phyloP scores from a whole-genome alignment of 1,140 invertebrate genomes.

The Drosophila malerkotliana region DNA sequence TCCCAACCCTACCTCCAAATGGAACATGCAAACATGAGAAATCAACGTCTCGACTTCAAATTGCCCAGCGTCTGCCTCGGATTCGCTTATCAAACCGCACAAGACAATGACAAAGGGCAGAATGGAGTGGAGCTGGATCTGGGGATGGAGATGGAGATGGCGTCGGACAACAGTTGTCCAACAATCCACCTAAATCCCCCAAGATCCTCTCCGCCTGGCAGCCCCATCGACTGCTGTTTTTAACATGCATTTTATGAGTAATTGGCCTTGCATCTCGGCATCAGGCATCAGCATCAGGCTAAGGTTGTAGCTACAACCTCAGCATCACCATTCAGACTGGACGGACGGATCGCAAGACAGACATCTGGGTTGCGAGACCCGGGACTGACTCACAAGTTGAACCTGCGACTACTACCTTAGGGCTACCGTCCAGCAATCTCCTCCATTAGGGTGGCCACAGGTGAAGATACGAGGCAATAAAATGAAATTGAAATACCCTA shows the following conservation, averaged over 20 bases:
- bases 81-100: slow-evolving; percentile 68
- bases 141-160: slow-evolving; percentile 39
- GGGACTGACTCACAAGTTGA: slow-evolving; percentile 47
- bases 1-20: slow-evolving; percentile 30
- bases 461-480: slow-evolving; percentile 2
- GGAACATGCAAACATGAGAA: slow-evolving; percentile 70
- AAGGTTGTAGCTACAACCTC: slow-evolving; percentile 16
- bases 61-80: slow-evolving; percentile 60
- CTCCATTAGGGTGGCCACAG: slow-evolving; percentile 74
- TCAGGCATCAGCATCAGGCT: slow-evolving; percentile 51
- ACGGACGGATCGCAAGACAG: slow-evolving; percentile 11
- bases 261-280: slow-evolving; percentile 71
- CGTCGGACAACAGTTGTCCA: slow-evolving; percentile 76
- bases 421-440: slow-evolving; percentile 64
- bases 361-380: slow-evolving; percentile 39
- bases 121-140: slow-evolving; percentile 30
- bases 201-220: neutral
- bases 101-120: slow-evolving; percentile 82
- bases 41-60: slow-evolving; percentile 63
- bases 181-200: slow-evolving; percentile 34
- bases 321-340: slow-evolving; percentile 23
- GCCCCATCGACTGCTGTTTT: slow-evolving; percentile 44
- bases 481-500: slow-evolving; percentile 42
- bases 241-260: slow-evolving; percentile 83
- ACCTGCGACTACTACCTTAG: slow-evolving; percentile 54